phyloP scores from a whole-genome alignment of 2,113 vertebrate genomes.

The Bettongia penicillata region DNA sequence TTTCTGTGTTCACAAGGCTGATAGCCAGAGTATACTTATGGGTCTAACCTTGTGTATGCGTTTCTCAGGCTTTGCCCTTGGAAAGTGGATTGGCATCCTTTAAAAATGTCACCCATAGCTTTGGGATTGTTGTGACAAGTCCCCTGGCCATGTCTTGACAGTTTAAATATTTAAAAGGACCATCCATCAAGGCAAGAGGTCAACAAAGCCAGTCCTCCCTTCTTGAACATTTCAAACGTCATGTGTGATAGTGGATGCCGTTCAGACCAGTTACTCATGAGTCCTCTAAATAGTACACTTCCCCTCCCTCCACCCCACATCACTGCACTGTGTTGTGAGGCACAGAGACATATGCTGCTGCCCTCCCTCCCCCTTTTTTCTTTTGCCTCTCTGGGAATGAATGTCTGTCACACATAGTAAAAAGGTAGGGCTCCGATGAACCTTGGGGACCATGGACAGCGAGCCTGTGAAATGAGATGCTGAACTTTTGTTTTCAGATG shows the following conservation, averaged over 20 bases:
- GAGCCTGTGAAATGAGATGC: background rate
- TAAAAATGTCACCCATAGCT: constrained; percentile 37
- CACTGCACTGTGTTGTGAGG: background rate
- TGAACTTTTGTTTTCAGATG: background rate
- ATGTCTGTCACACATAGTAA: background rate
- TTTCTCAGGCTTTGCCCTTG: constrained; percentile 46
- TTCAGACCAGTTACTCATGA: background rate
- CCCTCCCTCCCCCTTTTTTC: background rate
- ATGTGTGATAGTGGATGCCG: background rate
- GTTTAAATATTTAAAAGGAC: constrained; percentile 1
- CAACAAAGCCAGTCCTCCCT: background rate
- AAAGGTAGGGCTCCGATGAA: background rate
- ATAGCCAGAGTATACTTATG: background rate
- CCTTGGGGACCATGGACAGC: background rate
- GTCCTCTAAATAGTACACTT: background rate
- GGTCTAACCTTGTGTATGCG: background rate
- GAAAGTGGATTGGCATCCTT: constrained; percentile 33
- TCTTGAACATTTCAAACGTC: background rate
- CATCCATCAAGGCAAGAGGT: background rate
- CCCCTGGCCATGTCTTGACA: background rate
- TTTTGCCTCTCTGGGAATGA: background rate
- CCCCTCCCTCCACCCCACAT: background rate
- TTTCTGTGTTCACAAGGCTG: constrained; percentile 11
- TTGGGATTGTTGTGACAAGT: background rate
- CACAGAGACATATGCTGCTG: background rate